These are phyloP conservation scores for Hippasteria phrygiana DNA, from an alignment of 53 echinoderm and acorn worm genomes.

Conservation along the genomic window DNA sequence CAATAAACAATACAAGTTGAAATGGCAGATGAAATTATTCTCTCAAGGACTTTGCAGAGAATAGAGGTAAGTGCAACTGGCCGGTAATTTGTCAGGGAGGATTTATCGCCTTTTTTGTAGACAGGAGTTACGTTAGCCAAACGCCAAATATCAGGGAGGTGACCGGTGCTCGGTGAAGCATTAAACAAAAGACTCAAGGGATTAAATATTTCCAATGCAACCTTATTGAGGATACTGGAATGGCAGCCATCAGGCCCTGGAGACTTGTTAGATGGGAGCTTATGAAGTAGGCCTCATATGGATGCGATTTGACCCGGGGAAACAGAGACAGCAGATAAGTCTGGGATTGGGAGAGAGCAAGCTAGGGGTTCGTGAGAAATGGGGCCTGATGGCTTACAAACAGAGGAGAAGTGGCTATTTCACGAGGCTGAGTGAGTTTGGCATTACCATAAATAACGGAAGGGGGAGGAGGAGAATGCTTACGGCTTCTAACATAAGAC, in stretches of 20 bases:
- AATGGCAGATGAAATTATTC: constrained; percentile 2
- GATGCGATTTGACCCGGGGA: too few species aligned
- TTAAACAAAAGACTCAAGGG: background rate
- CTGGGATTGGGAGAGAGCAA: too few species aligned
- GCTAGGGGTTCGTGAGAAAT: too few species aligned
- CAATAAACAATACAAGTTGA: background rate
- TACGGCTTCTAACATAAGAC: constrained; percentile 8
- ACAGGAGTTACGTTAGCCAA: background rate
- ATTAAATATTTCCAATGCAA: background rate
- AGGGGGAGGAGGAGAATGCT: background rate
- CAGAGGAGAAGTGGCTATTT: too few species aligned
- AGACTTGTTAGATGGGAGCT: background rate
- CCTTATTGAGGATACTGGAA: background rate
- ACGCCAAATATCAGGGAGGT: constrained; percentile 3
- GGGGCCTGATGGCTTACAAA: too few species aligned
- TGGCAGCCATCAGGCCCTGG: background rate
- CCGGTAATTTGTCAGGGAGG: background rate
- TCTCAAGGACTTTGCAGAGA: background rate
- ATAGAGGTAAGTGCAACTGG: background rate
- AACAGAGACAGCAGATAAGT: too few species aligned
- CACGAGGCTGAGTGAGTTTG: too few species aligned
- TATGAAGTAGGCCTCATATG: too few species aligned
- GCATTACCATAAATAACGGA: background rate
- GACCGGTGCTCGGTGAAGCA: background rate
- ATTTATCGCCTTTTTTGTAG: background rate